phyloP scores from a whole-genome alignment of 2,888 invertebrate species.

The Hydropsyche betteni region DNA sequence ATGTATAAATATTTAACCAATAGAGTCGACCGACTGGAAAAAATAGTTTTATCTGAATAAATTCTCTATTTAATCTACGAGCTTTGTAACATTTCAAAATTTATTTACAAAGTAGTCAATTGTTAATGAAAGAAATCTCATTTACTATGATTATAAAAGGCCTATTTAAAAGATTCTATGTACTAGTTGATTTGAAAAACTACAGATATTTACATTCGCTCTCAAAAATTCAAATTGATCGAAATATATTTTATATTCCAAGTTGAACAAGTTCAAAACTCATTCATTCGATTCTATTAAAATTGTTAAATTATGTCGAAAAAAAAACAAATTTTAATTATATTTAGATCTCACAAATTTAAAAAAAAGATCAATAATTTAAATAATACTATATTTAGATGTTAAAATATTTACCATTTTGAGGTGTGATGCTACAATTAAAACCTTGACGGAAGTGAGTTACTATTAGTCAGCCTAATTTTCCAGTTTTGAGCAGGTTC shows the following conservation, averaged over 20 bases:
- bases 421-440: too few species aligned
- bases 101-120: not conserved
- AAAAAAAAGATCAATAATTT: not conserved
- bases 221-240: not conserved
- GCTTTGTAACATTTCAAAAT: too few species aligned
- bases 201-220: constrained; percentile 10
- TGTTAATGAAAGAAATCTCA: too few species aligned
- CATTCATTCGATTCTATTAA: not conserved
- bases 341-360: not conserved
- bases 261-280: constrained; percentile 4
- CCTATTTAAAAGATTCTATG: too few species aligned
- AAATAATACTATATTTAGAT: not conserved
- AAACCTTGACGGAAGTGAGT: too few species aligned
- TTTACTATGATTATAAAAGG: too few species aligned
- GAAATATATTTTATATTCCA: not conserved
- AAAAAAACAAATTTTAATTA: not conserved
- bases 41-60: constrained; percentile 34
- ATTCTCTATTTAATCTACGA: not conserved
- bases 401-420: not conserved
- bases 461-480: constrained; percentile 42
- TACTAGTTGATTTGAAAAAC: not conserved
- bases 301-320: not conserved
- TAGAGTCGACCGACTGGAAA: constrained; percentile 26
- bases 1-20: constrained; percentile 42
- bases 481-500: not conserved